phyloP scores from a whole-genome alignment of 2,797 vertebrate species.

The Parauchenoglanis punctatus region DNA sequence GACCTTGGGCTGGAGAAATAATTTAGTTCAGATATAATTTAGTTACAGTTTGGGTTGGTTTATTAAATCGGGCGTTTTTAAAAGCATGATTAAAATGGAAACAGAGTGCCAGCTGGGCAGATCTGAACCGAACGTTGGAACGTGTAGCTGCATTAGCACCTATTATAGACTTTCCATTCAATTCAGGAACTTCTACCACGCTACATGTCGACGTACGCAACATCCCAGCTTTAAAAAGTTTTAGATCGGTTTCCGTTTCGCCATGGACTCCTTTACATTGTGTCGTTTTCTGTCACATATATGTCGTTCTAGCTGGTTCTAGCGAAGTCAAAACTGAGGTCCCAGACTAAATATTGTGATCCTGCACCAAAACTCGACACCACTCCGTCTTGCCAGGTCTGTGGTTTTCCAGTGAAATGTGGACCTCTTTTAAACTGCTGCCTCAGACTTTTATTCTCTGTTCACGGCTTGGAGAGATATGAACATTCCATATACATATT shows the following conservation, averaged over 20 bases:
- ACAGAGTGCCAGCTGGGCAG: not conserved
- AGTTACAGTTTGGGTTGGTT: conserved; percentile 20
- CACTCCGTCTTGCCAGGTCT: not conserved
- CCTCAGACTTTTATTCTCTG: not conserved
- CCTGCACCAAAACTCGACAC: not conserved
- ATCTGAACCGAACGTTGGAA: not conserved
- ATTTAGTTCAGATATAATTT: conserved; percentile 12
- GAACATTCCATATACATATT: not conserved
- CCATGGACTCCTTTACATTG: not conserved
- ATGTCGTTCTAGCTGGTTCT: not conserved
- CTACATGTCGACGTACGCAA: not conserved
- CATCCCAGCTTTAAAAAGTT: not conserved
- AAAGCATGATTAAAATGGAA: not conserved
- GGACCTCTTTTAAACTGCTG: not conserved
- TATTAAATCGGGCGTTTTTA: conserved; percentile 5
- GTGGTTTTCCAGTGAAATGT: not conserved
- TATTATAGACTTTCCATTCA: not conserved
- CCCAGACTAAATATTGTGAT: not conserved
- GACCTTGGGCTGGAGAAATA: conserved; percentile 23
- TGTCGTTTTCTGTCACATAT: too few species aligned
- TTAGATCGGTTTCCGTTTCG: not conserved
- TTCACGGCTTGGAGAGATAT: not conserved
- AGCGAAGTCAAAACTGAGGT: not conserved
- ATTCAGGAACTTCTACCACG: not conserved
- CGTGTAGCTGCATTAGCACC: not conserved